phyloP scores from a whole-genome alignment of 2,888 invertebrate species.

The Ectropis crepuscularia region DNA sequence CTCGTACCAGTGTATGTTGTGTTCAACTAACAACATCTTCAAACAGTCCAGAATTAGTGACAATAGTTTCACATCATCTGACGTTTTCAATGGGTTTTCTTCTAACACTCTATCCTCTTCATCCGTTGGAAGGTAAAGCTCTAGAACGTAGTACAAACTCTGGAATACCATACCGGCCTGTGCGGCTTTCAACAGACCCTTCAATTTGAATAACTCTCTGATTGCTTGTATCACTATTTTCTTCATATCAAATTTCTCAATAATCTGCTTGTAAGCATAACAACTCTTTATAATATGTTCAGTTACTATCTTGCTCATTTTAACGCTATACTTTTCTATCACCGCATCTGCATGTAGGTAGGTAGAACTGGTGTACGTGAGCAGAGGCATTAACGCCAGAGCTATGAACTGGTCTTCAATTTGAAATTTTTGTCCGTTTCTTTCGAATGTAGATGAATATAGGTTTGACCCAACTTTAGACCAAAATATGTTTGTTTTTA shows the following conservation, averaged over 20 bases:
- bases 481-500: conserved; percentile 50
- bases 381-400: conserved; percentile 46
- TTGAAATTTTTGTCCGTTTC: conserved; percentile 49
- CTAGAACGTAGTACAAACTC: conserved; percentile 51
- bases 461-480: conserved; percentile 42
- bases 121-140: conserved; percentile 47
- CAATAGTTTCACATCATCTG: conserved; percentile 48
- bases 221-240: conserved; percentile 42
- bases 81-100: conserved; percentile 42
- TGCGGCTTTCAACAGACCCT: conserved; percentile 45
- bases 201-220: conserved; percentile 49
- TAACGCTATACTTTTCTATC: conserved; percentile 39
- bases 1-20: conserved; percentile 57
- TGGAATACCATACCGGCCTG: conserved; percentile 55
- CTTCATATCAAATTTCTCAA: conserved; percentile 40
- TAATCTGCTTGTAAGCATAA: conserved; percentile 41
- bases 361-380: conserved; percentile 34
- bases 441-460: conserved; percentile 46
- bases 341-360: conserved; percentile 28
- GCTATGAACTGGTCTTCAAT: conserved; percentile 50
- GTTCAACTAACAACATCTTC: conserved; percentile 53
- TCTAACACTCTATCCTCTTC: conserved; percentile 40
- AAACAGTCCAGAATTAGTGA: conserved; percentile 48
- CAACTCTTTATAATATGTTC: conserved; percentile 49
- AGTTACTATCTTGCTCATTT: conserved; percentile 40